Base-by-base conservation (phyloP, 1,140 invertebrate species). In the Danaus plexippus region DNA sequence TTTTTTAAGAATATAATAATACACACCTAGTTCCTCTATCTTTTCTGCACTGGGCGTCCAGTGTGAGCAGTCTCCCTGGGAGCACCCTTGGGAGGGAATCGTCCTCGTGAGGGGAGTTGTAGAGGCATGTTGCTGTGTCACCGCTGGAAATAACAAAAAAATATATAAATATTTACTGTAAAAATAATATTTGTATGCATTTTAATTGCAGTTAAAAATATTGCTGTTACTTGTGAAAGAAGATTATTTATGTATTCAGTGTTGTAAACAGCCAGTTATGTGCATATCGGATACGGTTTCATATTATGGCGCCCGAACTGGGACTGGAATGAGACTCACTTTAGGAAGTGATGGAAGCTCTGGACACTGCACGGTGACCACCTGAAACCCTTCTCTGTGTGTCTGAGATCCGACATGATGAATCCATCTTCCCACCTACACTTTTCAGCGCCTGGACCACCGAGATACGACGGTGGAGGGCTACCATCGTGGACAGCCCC, bases 361-460 rank as follows among this genome's bases (percentile, higher is more conserved):
- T 95, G 92, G n/a, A 97, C 91, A 67, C 94, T 96, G 82, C 96
- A 98, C 22, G 95, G 91, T 8, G 96, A 97, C 96, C 96, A 98
- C 71, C 94, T 90, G 89, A 98, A 98, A 11, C 96, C 96, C 75
- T 96, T 92, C 87, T 97, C 96, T 1, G 96, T 97, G 80, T 97
- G 96, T 64, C 96, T 89, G 47, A 98, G 90, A 87, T 98, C 96
- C 51, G 94, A 96, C 96, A 98, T 98, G 69, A 98, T 98, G 87
- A 94, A 98, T 45, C 96, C 96, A 78, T 98, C 96, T 80, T 97
- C 95, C 96, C 96, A 98, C 69, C 95, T 92, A 75, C 96, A 98
- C 69, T 96, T 95, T 74, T 96, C 95, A 43, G 96, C 96, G n/a
- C 96, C 96, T 1, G 96, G 96, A 54, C 96, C 96, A 53, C 96